phyloP scores from a whole-genome alignment of 2,888 invertebrate species.

The Megalurothrips usitatus region DNA sequence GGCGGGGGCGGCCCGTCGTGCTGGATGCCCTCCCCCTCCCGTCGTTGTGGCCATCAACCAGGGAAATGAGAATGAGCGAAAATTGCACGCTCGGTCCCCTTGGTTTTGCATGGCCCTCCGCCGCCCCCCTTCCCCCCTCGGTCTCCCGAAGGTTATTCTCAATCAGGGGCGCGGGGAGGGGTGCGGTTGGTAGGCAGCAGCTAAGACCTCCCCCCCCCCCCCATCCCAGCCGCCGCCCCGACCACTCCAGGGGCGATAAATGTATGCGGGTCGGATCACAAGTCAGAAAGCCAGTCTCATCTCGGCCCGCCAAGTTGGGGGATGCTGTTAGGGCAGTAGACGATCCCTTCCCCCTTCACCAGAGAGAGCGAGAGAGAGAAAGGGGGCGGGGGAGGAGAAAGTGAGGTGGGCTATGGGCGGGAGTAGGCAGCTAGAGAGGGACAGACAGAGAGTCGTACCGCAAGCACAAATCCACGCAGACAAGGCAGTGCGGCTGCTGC shows the following conservation, averaged over 20 bases:
- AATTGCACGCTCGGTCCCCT: neutral
- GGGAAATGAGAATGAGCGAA: constrained; percentile 1
- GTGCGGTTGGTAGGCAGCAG: neutral
- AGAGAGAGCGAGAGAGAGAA: neutral
- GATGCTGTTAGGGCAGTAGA: neutral
- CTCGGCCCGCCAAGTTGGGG: neutral
- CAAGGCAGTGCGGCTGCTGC: neutral
- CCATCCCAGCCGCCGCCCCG: neutral
- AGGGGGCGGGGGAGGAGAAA: neutral
- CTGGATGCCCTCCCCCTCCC: neutral
- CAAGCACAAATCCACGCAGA: neutral
- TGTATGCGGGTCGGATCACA: constrained; percentile 17
- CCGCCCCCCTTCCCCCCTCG: too few species aligned
- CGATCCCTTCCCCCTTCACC: too few species aligned
- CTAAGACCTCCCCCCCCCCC: neutral
- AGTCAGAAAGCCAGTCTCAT: constrained; percentile 19
- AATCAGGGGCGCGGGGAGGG: constrained; percentile 1
- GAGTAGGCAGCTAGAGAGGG: neutral
- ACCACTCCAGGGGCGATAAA: neutral
- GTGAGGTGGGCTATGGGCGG: neutral
- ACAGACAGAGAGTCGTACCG: neutral
- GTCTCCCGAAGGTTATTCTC: neutral
- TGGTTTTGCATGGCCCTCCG: neutral
- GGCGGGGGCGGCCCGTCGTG: too few species aligned
- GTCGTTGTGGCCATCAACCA: neutral